Base-by-base conservation (phyloP, 2,888 invertebrate genomes). In the Caenorhabditis sp. region DNA sequence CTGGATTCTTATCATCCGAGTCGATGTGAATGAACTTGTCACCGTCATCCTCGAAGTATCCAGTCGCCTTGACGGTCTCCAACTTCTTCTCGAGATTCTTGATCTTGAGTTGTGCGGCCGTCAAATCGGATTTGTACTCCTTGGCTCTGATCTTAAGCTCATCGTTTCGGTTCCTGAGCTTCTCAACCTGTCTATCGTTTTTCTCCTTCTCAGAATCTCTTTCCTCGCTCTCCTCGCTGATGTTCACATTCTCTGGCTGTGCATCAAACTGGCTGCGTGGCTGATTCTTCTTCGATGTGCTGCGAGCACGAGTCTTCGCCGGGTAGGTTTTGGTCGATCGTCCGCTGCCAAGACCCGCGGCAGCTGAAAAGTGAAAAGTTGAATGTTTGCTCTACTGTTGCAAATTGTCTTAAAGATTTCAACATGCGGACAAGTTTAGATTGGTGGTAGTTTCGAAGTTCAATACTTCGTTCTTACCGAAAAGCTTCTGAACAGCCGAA, bases 161-260 rank as follows among this genome's bases (percentile, higher is more conserved):
- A 24, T 74, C 84, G 26, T 84, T 81, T 41, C 56, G 76, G 26
- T 77, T 76, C 58, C 69, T 77, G 31, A 84, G 80, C 74, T 81
- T 80, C 59, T 84, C 77, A 8, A 81, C 19, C 38, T 80, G 76
- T 44, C 56, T 22, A 35, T 76, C 77, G 19, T 49, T 41, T 59
- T 84, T 80, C 41, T 80, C 84, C 63, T 77, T 74, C 38, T 70
- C 66, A 38, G 75, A 79, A 14, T 79, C 79, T 70, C 79, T 70
- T 16, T 68, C 70, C 24, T 84, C 84, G 58, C 84, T 84, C 31
- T 88, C 88, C 58, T 88, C 88, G 47, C 85, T 85, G 47, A 86
- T 82, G 64, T 85, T 84, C 44, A 84, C 85, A 69, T 86, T 84
- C 54, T 88, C 88, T 16, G 88, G 86, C 58, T 88, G 88, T n/a